Conservation (phyloP, 1,140 invertebrate species). For the Plectrocnemia conspersa region DNA sequence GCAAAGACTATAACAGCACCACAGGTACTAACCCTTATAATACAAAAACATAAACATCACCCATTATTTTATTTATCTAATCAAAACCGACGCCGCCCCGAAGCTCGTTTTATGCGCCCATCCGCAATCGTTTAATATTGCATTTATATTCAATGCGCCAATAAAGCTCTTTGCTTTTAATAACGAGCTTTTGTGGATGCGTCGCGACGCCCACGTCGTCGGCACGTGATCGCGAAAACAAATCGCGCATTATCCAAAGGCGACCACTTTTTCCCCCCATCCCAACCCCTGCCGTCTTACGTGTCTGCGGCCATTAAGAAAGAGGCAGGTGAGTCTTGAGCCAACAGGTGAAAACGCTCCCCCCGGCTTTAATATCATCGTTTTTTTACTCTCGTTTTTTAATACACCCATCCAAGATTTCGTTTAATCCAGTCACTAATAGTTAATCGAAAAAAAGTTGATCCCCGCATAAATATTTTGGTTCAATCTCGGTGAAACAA, state of each 20-base stretch:
- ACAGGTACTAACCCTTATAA: too few relatives aligned
- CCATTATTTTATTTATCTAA: too few relatives aligned
- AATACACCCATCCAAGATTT: constrained; percentile 1
- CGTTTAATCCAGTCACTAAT: constrained; percentile 7
- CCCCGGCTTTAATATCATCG: constrained; percentile 1
- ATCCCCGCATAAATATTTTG: too few relatives aligned
- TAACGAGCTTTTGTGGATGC: background rate
- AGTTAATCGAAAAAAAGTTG: too few relatives aligned
- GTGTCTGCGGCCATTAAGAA: background rate
- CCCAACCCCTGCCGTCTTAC: background rate
- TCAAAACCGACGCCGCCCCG: too few relatives aligned
- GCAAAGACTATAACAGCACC: too few relatives aligned
- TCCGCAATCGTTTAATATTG: constrained; percentile 10
- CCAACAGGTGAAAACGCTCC: constrained; percentile 10
- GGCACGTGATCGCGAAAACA: constrained; percentile 12
- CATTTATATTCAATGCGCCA: constrained; percentile 19
- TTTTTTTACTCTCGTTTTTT: background rate
- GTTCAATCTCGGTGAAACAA: too few relatives aligned
- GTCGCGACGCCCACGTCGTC: background rate
- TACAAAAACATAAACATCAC: too few relatives aligned
- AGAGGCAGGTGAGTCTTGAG: constrained; percentile 7
- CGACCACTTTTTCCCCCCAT: background rate
- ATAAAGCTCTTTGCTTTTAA: constrained; percentile 18
- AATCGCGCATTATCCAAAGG: constrained; percentile 13
- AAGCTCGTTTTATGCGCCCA: too few relatives aligned